Evolutionary conservation across 2,888 invertebrate genomes (phyloP).

Genomic region (Lobophora halterata): DNA sequence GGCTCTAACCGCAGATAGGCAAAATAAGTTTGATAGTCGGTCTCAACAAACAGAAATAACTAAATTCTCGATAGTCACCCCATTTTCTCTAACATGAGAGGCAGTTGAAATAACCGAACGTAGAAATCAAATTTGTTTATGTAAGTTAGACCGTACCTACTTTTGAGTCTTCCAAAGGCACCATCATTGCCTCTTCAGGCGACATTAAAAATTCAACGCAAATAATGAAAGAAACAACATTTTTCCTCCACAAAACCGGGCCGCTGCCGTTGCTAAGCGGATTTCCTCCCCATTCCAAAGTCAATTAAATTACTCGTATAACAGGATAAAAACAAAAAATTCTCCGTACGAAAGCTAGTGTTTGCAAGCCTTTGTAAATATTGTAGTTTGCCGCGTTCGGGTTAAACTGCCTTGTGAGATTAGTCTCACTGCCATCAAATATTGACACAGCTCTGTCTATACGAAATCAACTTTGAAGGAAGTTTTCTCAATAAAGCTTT

Average conservation of each 20-base stretch:
- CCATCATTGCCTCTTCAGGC: too few species aligned
- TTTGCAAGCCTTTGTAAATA: conserved; percentile 50
- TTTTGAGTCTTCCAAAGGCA: too few species aligned
- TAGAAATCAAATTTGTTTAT: too few species aligned
- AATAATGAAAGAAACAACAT: conserved; percentile 5
- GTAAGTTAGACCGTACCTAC: too few species aligned
- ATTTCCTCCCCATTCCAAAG: conserved; percentile 15
- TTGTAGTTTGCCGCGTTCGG: conserved; percentile 40
- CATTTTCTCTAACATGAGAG: too few species aligned
- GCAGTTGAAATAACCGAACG: too few species aligned
- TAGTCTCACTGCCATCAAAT: conserved; percentile 47
- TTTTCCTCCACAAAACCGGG: conserved; percentile 4
- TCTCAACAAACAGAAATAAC: too few species aligned
- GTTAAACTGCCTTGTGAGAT: conserved; percentile 45
- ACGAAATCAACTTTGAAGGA: conserved; percentile 30
- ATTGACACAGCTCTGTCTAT: conserved; percentile 38
- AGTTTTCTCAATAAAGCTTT: conserved; percentile 15
- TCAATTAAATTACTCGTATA: conserved; percentile 30
- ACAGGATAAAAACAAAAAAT: conserved; percentile 32
- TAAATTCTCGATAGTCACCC: too few species aligned
- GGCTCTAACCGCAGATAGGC: too few species aligned
- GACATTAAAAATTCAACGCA: conserved; percentile 1
- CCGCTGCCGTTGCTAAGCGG: conserved; percentile 17
- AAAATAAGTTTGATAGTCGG: too few species aligned
- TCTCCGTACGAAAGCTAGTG: conserved; percentile 24